These are phyloP conservation scores for Frankliniella fusca DNA, from an alignment of 2,888 invertebrate genomes.

Conservation along the genomic window DNA sequence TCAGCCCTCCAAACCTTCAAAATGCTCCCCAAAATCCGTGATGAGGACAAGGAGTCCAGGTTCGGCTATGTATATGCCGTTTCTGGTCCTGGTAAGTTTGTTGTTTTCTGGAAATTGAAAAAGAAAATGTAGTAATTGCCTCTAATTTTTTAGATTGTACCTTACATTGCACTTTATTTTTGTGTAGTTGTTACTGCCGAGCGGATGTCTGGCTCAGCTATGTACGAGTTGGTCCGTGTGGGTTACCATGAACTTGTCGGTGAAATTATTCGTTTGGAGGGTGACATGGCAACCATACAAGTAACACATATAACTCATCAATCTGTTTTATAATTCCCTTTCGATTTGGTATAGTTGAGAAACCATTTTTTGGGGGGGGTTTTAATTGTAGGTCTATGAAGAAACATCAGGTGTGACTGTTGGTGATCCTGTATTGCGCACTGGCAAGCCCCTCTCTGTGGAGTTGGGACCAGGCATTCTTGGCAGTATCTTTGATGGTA, in stretches of 20 bases:
- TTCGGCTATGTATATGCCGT: slow-evolving; percentile 97
- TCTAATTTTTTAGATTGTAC: slow-evolving; percentile 29
- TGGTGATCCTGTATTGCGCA: slow-evolving; percentile 96
- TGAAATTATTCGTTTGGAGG: slow-evolving; percentile 99
- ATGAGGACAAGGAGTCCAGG: slow-evolving; percentile 79
- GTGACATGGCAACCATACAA: slow-evolving; percentile 99
- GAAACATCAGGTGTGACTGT: slow-evolving; percentile 98
- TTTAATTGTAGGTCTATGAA: slow-evolving; percentile 71
- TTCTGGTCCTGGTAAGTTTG: slow-evolving; percentile 86
- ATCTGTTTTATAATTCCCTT: neutral
- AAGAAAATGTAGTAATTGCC: too few relatives aligned
- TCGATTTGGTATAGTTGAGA: neutral
- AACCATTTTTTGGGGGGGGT: slow-evolving; percentile 29
- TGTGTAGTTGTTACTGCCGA: slow-evolving; percentile 94
- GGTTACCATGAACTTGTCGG: slow-evolving; percentile 98
- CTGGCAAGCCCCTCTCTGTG: slow-evolving; percentile 97
- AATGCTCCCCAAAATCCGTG: slow-evolving; percentile 65
- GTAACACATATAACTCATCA: slow-evolving; percentile 52
- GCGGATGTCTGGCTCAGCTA: slow-evolving; percentile 98
- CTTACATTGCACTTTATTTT: slow-evolving; percentile 29
- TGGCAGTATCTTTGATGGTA: slow-evolving; percentile 99
- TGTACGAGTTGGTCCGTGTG: slow-evolving; percentile 99
- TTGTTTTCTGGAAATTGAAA: too few relatives aligned
- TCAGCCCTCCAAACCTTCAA: slow-evolving; percentile 27
- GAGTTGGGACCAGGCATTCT: slow-evolving; percentile 95